A percentile compares a stretch with the other conserved stretches of the same genome.
These are phyloP conservation scores for Sprattus sprattus DNA, from an alignment of 2,113 vertebrate species.

Conservation along the genomic window DNA sequence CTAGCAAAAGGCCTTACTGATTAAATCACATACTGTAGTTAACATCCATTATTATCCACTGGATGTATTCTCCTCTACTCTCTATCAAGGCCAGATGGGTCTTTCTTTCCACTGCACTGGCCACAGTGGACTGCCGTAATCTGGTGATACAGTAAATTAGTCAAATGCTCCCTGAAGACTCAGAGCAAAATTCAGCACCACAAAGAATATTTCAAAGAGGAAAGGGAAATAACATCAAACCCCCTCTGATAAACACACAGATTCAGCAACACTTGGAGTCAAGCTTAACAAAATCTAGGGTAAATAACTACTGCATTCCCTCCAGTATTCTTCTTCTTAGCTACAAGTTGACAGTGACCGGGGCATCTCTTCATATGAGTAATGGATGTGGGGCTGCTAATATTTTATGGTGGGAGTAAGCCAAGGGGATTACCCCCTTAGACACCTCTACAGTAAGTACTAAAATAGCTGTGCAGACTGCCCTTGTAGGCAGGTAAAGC, in stretches of 20 bases:
- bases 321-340: neutral
- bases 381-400: conserved; percentile 8
- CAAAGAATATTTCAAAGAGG: neutral
- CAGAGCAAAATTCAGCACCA: neutral
- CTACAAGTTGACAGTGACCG: conserved; percentile 15
- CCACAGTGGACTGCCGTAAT: neutral
- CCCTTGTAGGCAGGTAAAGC: conserved; percentile 19
- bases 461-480: conserved; percentile 32
- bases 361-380: conserved; percentile 4
- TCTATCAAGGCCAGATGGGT: neutral
- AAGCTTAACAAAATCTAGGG: neutral
- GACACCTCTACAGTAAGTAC: conserved; percentile 13
- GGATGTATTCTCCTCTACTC: neutral
- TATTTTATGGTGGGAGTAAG: conserved; percentile 16
- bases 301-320: neutral
- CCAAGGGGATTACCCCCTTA: conserved; percentile 24
- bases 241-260: neutral
- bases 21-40: neutral
- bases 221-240: neutral
- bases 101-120: neutral
- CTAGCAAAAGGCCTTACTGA: neutral
- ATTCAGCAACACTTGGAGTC: conserved; percentile 1
- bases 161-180: neutral
- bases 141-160: neutral
- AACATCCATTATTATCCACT: neutral